Percentiles rank a stretch among this genome's conserved stretches.
These are phyloP conservation scores for Arctocebus calabarensis DNA, from an alignment of 2,797 vertebrate species.

Conservation along the genomic window DNA sequence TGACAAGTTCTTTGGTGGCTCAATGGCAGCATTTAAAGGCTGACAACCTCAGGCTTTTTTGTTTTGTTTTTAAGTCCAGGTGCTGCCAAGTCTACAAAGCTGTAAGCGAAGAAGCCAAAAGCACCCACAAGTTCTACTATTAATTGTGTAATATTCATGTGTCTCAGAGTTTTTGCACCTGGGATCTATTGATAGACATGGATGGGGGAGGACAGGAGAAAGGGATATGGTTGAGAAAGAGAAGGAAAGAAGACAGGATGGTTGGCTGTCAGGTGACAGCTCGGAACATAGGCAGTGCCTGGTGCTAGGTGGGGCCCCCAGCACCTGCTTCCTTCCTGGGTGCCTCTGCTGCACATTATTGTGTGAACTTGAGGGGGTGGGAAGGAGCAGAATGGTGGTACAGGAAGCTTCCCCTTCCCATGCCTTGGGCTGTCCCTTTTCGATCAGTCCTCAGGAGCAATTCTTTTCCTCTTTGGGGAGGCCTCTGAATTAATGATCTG, in stretches of 20 bases:
- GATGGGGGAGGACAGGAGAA: background rate
- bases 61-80: background rate
- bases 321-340: background rate
- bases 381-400: background rate
- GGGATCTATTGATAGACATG: background rate
- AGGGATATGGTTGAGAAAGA: background rate
- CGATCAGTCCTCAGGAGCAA: background rate
- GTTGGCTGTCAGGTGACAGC: slow-evolving; percentile 13
- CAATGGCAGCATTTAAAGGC: slow-evolving; percentile 48
- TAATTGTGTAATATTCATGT: background rate
- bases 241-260: background rate
- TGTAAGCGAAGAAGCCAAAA: slow-evolving; percentile 31
- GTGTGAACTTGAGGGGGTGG: background rate
- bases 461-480: slow-evolving; percentile 6
- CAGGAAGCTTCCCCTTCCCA: background rate
- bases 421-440: background rate
- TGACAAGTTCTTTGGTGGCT: slow-evolving; percentile 55
- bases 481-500: slow-evolving; percentile 64
- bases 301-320: background rate
- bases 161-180: slow-evolving; percentile 32
- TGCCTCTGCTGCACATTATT: background rate
- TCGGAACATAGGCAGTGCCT: background rate
- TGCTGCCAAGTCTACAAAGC: slow-evolving; percentile 59
- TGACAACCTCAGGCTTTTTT: slow-evolving; percentile 10
- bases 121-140: background rate